Evolutionary conservation across 2,888 invertebrate genomes (phyloP).

Genomic region (Spilarctia lutea): DNA sequence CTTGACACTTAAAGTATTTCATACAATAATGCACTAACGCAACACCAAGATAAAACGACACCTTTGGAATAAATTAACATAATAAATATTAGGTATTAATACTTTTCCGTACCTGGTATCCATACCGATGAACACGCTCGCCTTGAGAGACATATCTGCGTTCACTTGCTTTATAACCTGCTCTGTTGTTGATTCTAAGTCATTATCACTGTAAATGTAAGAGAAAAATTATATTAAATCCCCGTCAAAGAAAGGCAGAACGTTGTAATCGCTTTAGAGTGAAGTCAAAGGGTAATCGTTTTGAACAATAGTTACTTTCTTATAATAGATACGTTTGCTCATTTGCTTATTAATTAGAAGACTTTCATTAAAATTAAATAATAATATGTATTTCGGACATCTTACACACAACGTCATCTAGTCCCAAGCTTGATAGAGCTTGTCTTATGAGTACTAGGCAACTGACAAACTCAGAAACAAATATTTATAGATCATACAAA

Average conservation of each 20-base stretch:
- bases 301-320: no score
- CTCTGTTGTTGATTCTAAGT: conserved; percentile 89
- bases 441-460: no score
- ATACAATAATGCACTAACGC: not conserved
- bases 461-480: no score
- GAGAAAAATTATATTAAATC: not conserved
- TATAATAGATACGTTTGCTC: no score
- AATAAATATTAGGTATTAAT: conserved; percentile 2
- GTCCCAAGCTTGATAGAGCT: no score
- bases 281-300: no score
- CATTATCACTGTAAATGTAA: conserved; percentile 87
- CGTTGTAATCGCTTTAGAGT: no score
- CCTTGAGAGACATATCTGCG: conserved; percentile 90
- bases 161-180: conserved; percentile 90
- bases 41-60: not conserved
- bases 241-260: not conserved
- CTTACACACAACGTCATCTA: no score
- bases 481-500: no score
- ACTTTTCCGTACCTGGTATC: conserved; percentile 90
- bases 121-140: conserved; percentile 93
- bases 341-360: no score
- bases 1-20: not conserved
- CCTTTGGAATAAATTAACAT: conserved; percentile 13
- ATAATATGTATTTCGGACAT: no score
- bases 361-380: no score